A percentile compares a stretch with the other conserved stretches of the same genome.
phyloP scores from a whole-genome alignment of 2,797 vertebrate genomes.

The Sphenopsis melanotis region DNA sequence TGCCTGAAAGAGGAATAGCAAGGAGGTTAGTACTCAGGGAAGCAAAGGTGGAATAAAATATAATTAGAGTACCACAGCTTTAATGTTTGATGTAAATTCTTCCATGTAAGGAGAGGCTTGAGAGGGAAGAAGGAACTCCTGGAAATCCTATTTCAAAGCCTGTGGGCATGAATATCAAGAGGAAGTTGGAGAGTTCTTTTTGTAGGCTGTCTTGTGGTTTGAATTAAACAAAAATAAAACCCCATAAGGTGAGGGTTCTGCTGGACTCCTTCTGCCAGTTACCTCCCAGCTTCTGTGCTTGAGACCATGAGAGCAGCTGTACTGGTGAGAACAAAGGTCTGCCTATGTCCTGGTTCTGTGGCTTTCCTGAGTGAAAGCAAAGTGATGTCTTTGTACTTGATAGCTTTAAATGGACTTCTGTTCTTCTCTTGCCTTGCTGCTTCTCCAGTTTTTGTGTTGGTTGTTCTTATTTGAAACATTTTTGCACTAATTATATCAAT shows the following conservation, averaged over 20 bases:
- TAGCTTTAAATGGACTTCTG: background rate
- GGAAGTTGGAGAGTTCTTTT: background rate
- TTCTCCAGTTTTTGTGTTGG: background rate
- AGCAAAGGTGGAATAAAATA: background rate
- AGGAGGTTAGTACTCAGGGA: background rate
- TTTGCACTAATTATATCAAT: background rate
- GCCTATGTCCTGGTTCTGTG: background rate
- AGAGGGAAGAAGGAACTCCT: background rate
- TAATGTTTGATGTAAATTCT: background rate
- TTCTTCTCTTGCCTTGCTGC: slow-evolving; percentile 7
- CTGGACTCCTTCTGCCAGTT: background rate
- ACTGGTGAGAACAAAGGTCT: background rate
- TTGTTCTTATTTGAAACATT: background rate
- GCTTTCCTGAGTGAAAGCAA: slow-evolving; percentile 7
- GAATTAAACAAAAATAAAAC: background rate
- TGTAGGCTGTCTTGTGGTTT: background rate
- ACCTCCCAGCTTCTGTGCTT: background rate
- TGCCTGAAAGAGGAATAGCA: background rate
- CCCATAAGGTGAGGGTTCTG: background rate
- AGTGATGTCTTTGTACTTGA: background rate
- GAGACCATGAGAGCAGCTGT: background rate
- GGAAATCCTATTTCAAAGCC: background rate
- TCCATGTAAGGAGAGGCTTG: background rate
- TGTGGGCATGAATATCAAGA: background rate
- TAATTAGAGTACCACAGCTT: background rate